A percentile compares a stretch with the other conserved stretches of the same genome.
phyloP scores from a whole-genome alignment of 2,113 vertebrate species.

The Heterochromis multidens region DNA sequence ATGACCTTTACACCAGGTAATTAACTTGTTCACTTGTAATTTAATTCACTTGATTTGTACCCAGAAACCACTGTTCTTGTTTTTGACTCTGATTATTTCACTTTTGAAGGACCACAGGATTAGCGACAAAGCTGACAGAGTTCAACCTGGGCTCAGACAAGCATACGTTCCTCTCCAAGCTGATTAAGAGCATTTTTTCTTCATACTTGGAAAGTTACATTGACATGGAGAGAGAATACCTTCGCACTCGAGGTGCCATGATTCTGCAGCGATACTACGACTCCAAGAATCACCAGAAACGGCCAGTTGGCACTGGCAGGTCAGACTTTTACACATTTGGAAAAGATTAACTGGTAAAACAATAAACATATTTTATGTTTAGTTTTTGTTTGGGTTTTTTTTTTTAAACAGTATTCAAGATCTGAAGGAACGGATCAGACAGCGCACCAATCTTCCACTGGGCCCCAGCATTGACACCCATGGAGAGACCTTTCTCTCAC shows the following conservation, averaged over 20 bases:
- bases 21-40: not conserved
- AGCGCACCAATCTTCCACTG: slow-evolving; percentile 90
- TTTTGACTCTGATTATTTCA: not conserved
- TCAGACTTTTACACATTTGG: slow-evolving; percentile 55
- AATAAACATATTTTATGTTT: not conserved
- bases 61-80: not conserved
- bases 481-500: slow-evolving; percentile 95
- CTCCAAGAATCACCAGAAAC: slow-evolving; percentile 99
- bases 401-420: slow-evolving; percentile 87
- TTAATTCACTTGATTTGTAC: not conserved
- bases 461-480: slow-evolving; percentile 97
- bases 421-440: slow-evolving; percentile 94
- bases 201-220: slow-evolving; percentile 98
- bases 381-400: not conserved
- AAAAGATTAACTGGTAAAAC: not conserved
- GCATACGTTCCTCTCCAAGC: slow-evolving; percentile 97
- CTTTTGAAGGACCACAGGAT: slow-evolving; percentile 84
- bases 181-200: slow-evolving; percentile 98
- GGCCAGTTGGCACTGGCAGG: slow-evolving; percentile 91
- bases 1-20: slow-evolving; percentile 95
- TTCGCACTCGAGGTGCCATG: slow-evolving; percentile 89
- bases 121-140: slow-evolving; percentile 93
- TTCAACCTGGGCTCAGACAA: slow-evolving; percentile 99
- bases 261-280: slow-evolving; percentile 97
- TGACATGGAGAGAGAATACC: slow-evolving; percentile 93